Base-by-base conservation (phyloP, 2,888 invertebrate genomes). In the Pediacus dermestoides region DNA sequence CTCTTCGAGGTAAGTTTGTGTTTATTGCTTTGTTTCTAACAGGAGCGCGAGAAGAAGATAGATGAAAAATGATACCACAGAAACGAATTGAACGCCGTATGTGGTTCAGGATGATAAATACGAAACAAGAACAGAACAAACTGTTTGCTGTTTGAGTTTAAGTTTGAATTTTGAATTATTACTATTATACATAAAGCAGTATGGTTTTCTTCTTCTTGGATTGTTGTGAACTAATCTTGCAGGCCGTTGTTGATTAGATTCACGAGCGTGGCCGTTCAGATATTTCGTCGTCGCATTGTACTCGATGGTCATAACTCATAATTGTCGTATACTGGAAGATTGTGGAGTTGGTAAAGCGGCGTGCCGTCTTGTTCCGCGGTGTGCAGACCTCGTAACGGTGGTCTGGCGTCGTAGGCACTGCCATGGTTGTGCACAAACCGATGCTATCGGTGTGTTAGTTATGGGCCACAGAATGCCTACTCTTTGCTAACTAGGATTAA, bases 1-100 rank as follows among this genome's bases (percentile, higher is more conserved):
- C 89, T 36, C 80, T 97, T 42, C 79, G 95, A 77, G 96, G 92
- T 90, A 68, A 74, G 73, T 47, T 4, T 11, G 16, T 7, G 7
- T 16, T 10, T 27, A 15, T 8, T 1, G 9, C 11, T 10, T 27
- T n/a, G n/a, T n/a, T n/a, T n/a, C n/a, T n/a, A n/a, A n/a, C n/a
- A n/a, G n/a, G n/a, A n/a, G n/a, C n/a, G n/a, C n/a, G n/a, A n/a
- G n/a, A n/a, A n/a, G n/a, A n/a, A n/a, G n/a, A n/a, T n/a, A n/a
- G n/a, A n/a, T n/a, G n/a, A n/a, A n/a, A n/a, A n/a, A n/a, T n/a
- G n/a, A n/a, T n/a, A n/a, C n/a, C n/a, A n/a, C n/a, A n/a, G n/a
- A n/a, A n/a, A n/a, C n/a, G n/a, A n/a, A n/a, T n/a, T n/a, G n/a
- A n/a, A n/a, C n/a, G n/a, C n/a, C n/a, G n/a, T n/a, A n/a, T n/a